These are phyloP conservation scores for Prochilodus magdalenae DNA, from an alignment of 2,113 vertebrate species.

Conservation along the genomic window DNA sequence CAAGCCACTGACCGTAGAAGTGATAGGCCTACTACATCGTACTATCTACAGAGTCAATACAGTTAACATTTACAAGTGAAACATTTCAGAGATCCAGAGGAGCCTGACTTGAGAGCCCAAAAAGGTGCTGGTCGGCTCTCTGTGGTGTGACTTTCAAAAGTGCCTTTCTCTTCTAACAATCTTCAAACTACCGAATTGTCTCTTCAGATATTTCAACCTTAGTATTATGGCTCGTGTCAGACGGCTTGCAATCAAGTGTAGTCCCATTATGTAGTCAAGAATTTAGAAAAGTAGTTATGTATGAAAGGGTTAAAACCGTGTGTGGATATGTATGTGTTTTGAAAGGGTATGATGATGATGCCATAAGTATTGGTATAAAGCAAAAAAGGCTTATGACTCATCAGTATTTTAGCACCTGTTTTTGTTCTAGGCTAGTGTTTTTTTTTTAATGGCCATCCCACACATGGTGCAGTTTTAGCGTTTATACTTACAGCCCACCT, in stretches of 20 bases:
- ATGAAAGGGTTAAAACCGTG: slow-evolving; percentile 10
- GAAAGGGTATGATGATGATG: not conserved
- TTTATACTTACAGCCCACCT: slow-evolving; percentile 27
- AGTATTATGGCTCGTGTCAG: not conserved
- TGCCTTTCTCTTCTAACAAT: slow-evolving; percentile 45
- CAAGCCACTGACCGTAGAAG: slow-evolving; percentile 15
- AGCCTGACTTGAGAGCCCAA: slow-evolving; percentile 15
- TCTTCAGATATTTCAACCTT: slow-evolving; percentile 8
- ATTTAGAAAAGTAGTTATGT: not conserved
- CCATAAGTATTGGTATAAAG: not conserved
- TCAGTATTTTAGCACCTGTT: not conserved
- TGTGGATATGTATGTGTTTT: not conserved
- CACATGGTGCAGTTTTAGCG: slow-evolving; percentile 21
- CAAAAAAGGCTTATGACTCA: not conserved
- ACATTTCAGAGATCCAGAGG: slow-evolving; percentile 24
- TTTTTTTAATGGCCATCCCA: not conserved
- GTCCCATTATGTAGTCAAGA: slow-evolving; percentile 3
- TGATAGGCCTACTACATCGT: slow-evolving; percentile 6
- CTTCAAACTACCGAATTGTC: not conserved
- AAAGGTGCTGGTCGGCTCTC: slow-evolving; percentile 33
- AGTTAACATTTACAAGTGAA: slow-evolving; percentile 31
- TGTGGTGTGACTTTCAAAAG: slow-evolving; percentile 36
- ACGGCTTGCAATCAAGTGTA: slow-evolving; percentile 9
- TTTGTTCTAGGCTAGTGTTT: slow-evolving; percentile 2
- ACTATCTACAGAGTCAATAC: slow-evolving; percentile 10